Base-by-base conservation (phyloP, 2,797 vertebrate genomes). In the Malurus splendens region DNA sequence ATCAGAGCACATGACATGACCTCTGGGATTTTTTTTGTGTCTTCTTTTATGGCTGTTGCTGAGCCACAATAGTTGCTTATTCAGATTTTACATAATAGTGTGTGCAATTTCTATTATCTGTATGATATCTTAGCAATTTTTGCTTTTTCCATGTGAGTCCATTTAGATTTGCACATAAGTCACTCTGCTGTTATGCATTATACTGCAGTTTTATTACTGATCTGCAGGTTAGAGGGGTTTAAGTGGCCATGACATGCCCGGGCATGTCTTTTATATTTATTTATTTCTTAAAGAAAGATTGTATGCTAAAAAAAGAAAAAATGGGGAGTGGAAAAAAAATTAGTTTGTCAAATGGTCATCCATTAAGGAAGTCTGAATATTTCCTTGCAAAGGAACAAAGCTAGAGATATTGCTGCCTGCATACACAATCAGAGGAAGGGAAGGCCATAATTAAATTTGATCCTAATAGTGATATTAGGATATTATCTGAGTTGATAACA, bases 271-370 rank as follows among this genome's bases (percentile, higher is more conserved):
- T 13, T 25, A 52, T 36, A 5, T 13, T 28, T 13, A 2, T 41
- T 32, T 24, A 51, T 23, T 16, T n/a, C 51, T n/a, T 5, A 2
- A 36, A 28, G 7, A 9, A 59, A 79, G 23, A 25, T 23, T 22
- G 4, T 54, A 7, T 39, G 30, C 55, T 62, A 10, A 61, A 39
- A 82, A 82, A 64, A 62, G 25, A 7, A 28, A 52, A 33, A 56
- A 32, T 2, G 5, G 2, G 7, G 8, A 8, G 7, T 12, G 16
- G 5, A 2, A 1, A 6, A 12, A 32, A 56, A 77, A 12, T 44
- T 55, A 16, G 55, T 75, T 59, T 66, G 20, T 79, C 17, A 84
- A 59, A 41, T 52, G 15, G 17, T 24, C n/a, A 3, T 45, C 56
- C 28, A 12, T 76, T 82, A 86, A 71, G 38, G 15, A 86, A 59